Evolutionary conservation across 2,113 vertebrate genomes (phyloP).

Genomic region (Dermatemys mawii): DNA sequence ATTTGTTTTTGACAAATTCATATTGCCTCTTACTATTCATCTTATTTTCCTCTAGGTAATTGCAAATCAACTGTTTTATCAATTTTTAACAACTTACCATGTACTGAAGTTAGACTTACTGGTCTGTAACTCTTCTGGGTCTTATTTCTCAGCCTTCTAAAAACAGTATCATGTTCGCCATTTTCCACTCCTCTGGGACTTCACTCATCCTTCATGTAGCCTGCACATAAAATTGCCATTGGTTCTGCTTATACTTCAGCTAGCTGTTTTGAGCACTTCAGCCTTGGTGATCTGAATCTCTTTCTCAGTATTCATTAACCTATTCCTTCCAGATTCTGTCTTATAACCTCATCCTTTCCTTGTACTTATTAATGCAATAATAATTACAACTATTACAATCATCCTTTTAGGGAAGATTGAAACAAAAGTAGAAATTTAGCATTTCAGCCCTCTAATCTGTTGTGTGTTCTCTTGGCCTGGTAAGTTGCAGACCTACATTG

Average conservation of each 20-base stretch:
- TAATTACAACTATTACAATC: not conserved
- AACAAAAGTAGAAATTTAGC: not conserved
- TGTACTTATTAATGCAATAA: constrained; percentile 1
- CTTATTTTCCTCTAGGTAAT: not conserved
- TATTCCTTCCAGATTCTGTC: constrained; percentile 15
- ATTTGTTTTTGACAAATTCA: not conserved
- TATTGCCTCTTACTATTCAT: not conserved
- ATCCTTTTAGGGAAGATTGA: constrained; percentile 35
- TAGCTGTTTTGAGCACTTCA: not conserved
- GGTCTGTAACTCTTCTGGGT: not conserved
- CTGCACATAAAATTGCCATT: not conserved
- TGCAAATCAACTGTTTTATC: not conserved
- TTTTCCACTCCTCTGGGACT: not conserved
- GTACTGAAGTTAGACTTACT: not conserved
- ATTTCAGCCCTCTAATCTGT: not conserved
- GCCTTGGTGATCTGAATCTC: constrained; percentile 1
- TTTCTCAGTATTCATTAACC: constrained; percentile 19
- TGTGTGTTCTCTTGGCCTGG: not conserved
- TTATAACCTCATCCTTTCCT: not conserved
- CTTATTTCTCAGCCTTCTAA: not conserved
- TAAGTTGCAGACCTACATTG: not conserved
- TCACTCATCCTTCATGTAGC: not conserved
- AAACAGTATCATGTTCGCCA: not conserved
- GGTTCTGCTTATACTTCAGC: not conserved
- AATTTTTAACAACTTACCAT: not conserved